Conservation (phyloP, 30 jellyfish, hydroid and myxozoan species). For the Cassiopea xamachana region DNA sequence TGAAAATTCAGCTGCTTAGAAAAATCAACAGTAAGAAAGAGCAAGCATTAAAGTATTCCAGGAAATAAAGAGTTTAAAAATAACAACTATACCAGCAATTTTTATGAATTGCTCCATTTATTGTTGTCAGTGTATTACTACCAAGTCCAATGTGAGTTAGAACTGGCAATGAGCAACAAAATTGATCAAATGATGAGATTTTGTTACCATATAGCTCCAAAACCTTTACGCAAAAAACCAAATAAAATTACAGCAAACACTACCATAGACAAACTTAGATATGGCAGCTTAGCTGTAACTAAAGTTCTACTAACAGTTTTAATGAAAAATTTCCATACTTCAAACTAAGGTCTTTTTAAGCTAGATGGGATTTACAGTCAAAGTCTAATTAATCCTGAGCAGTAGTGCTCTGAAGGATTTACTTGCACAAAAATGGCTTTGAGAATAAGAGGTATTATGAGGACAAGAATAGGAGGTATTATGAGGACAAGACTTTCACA, state of each 20-base stretch:
- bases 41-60: not conserved
- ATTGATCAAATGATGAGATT: constrained; percentile 9
- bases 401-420: no score
- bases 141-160: constrained; percentile 74
- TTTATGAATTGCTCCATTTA: constrained; percentile 17
- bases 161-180: constrained; percentile 24
- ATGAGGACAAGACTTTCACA: no score
- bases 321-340: no score
- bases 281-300: no score
- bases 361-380: no score
- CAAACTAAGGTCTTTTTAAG: no score
- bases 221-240: constrained; percentile 23
- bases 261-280: no score
- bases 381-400: no score
- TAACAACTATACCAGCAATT: constrained; percentile 30
- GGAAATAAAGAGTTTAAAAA: not conserved
- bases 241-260: not conserved
- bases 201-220: constrained; percentile 73
- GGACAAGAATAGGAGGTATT: no score
- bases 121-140: constrained; percentile 14
- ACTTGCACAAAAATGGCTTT: no score
- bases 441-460: no score
- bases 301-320: no score
- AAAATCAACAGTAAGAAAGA: not conserved
- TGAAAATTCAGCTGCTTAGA: not conserved